Evolutionary conservation across 1,140 invertebrate genomes (phyloP), one percentile per base, ranked within the genome.

Genomic region (Eupristina koningsbergeri): DNA sequence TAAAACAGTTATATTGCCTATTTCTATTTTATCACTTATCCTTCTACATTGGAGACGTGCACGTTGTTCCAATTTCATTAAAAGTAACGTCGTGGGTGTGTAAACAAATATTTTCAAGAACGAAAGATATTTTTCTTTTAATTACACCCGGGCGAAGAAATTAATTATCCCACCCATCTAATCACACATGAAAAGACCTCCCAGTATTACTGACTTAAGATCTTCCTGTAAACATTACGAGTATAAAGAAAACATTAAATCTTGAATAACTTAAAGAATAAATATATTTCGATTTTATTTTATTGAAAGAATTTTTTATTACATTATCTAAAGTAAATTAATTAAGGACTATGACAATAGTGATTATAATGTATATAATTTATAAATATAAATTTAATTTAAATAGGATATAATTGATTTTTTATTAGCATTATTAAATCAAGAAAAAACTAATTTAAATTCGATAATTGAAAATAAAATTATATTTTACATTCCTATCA

Each of bases 151-250:
- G 45, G 77, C 41, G 15, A 71, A 45, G 69, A 80, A 85, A 87
- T 86, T 88, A 87, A 88, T 88, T 87, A 88, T 76, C 67, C 26
- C 71, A 47, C 34, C 63, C 64, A 34, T 73, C 31, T 13, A 45
- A 34, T 34, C 34, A 50, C 58, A 73, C 64, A 71, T 34, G 19
- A 50, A 22, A 29, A 41, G 63, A 50, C 63, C 64, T 19, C 31
- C 41, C 77, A 8, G 3, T 45, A 58, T 22, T n/a, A 29, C 9
- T 47, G 3, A 50, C n/a, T 80, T 45, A 69, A 69, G 69, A 80
- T 13, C 36, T 0, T n/a, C 22, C 29, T 31, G 6, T 64, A 45
- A 5, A 11, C 11, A 7, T 11, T 11, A 45, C 11, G 41, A n/a
- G n/a, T n/a, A n/a, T n/a, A n/a, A n/a, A n/a, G n/a, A n/a, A n/a